Evolutionary conservation across 2,797 vertebrate genomes (phyloP), one percentile per base, ranked within the genome.

Genomic region (Benthosema pterotum): DNA sequence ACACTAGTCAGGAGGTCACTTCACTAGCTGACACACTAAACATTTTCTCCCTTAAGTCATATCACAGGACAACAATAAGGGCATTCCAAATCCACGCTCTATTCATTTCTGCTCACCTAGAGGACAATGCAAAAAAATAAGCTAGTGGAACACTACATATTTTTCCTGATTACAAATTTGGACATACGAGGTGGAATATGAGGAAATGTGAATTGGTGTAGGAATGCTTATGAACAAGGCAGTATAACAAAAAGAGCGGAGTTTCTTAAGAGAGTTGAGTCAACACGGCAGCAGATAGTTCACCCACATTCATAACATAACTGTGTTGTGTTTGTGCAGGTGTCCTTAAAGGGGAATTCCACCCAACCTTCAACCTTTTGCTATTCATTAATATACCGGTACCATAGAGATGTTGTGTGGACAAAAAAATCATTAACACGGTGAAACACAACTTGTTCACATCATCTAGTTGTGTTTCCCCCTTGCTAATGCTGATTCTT

Each of bases 1-100:
- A 13, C 15, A n/a, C n/a, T n/a, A 47, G 9, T 38, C 8, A 9
- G 28, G 5, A 28, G 55, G 52, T 65, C 56, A 57, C 32, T 56
- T 38, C 22, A 56, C 38, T 49, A 3, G 46, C 50, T 19, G 28
- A 51, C 0, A 13, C 5, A 25, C 13, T 6, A 52, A 46, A 62
- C 22, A 32, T 18, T 64, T 16, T 14, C 7, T 48, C 45, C 52
- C n/a, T 48, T 52, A 42, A 17, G 54, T 43, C 4, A 7, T 42
- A 14, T 42, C 32, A 19, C n/a, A 14, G 52, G 28, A 16, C 8
- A 14, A 12, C 13, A 4, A 19, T 3, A 13, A 38, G 32, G 32
- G 7, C 8, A 38, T 38, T 38, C n/a, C n/a, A n/a, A n/a, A n/a
- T 38, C 32, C 32, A n/a, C 32, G 11, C 8, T 38, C 32, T 11